phyloP scores from a whole-genome alignment of 92 coral and sea anemone genomes.

The Virgularia gustaviana region DNA sequence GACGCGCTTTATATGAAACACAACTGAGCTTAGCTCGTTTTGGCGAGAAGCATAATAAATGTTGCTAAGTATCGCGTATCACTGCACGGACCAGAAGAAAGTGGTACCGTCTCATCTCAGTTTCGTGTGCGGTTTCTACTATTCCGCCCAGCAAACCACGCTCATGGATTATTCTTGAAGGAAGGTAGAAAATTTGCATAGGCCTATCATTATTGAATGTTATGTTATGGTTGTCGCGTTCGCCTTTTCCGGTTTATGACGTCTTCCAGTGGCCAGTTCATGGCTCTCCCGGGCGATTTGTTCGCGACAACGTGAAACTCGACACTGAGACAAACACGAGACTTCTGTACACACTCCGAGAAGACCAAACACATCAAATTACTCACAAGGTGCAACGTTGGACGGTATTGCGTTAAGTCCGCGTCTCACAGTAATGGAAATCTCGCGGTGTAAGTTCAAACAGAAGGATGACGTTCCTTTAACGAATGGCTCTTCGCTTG shows the following conservation, averaged over 20 bases:
- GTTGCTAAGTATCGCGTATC: too few species aligned
- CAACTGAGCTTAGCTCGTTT: too few species aligned
- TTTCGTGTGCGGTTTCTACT: too few species aligned
- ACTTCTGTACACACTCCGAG: too few species aligned
- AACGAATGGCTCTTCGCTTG: conserved; percentile 13
- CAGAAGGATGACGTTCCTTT: conserved; percentile 20
- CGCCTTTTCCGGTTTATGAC: neutral
- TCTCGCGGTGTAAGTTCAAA: conserved; percentile 26
- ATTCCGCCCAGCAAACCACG: too few species aligned
- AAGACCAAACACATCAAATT: too few species aligned
- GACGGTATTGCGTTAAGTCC: too few species aligned
- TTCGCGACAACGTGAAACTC: neutral
- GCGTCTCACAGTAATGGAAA: conserved; percentile 13
- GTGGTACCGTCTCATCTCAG: too few species aligned
- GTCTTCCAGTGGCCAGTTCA: neutral
- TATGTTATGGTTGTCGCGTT: neutral
- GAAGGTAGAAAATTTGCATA: conserved; percentile 8
- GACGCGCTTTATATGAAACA: too few species aligned
- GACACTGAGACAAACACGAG: neutral
- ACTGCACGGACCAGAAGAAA: too few species aligned
- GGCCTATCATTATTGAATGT: neutral
- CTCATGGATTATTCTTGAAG: conserved; percentile 39
- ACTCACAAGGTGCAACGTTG: neutral
- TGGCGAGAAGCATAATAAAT: too few species aligned
- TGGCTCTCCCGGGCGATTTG: neutral